Percentiles rank a stretch among this genome's conserved stretches.
These are phyloP conservation scores for Camponotus floridanus DNA, from an alignment of 1,140 invertebrate genomes.

Conservation along the genomic window DNA sequence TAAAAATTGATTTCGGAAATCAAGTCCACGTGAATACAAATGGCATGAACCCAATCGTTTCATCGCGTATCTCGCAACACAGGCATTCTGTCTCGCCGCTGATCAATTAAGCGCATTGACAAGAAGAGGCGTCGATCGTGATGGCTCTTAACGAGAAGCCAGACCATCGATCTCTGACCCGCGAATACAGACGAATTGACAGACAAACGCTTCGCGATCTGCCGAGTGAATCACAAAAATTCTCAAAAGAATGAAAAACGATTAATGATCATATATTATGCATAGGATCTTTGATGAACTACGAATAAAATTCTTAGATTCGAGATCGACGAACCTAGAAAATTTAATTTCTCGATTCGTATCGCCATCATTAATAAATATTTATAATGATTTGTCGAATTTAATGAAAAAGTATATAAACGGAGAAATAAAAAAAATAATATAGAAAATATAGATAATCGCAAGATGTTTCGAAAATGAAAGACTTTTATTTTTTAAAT, in stretches of 20 bases:
- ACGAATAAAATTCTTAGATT: neutral
- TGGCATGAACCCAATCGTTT: neutral
- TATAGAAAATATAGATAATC: neutral
- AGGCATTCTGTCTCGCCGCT: constrained; percentile 20
- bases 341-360: neutral
- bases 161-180: constrained; percentile 60
- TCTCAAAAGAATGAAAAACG: constrained; percentile 4
- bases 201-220: constrained; percentile 8
- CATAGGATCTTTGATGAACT: neutral
- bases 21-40: neutral
- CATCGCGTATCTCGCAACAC: neutral
- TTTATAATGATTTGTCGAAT: neutral
- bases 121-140: constrained; percentile 22
- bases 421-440: neutral
- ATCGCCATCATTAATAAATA: neutral
- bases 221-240: neutral
- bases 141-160: constrained; percentile 54
- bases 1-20: constrained; percentile 24
- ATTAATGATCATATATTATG: neutral
- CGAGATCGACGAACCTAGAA: constrained; percentile 14
- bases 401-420: neutral
- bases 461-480: neutral
- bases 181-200: constrained; percentile 56
- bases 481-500: too few relatives aligned
- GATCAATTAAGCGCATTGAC: constrained; percentile 56